A percentile compares a stretch with the other conserved stretches of the same genome.
phyloP scores from a whole-genome alignment of 23 tunicate species.

The Ascidia mentula region DNA sequence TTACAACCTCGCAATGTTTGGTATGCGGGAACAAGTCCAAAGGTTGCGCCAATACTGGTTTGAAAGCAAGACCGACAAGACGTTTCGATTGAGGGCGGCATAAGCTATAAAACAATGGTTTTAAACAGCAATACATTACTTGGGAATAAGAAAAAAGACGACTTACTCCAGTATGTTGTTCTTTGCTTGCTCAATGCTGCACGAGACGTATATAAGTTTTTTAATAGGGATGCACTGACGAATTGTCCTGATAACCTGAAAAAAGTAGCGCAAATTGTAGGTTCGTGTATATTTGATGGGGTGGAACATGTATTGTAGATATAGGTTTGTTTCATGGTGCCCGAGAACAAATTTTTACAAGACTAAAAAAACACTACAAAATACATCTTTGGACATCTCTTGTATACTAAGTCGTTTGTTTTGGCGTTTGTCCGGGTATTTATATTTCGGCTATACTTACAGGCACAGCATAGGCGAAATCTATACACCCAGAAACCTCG shows the following conservation, averaged over 20 bases:
- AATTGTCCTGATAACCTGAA: conserved; percentile 70
- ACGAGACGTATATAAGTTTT: conserved; percentile 72
- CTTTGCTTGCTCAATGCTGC: conserved; percentile 70
- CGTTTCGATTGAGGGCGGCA: conserved; percentile 72
- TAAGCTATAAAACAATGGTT: conserved; percentile 23
- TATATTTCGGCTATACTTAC: no score
- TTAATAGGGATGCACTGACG: conserved; percentile 56
- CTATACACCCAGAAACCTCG: no score
- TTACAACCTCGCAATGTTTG: conserved; percentile 74
- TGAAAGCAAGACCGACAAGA: conserved; percentile 68
- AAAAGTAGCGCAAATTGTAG: conserved; percentile 16
- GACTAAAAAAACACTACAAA: no score
- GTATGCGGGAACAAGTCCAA: conserved; percentile 96
- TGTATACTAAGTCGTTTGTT: no score
- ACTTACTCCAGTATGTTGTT: conserved; percentile 85
- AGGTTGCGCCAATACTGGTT: conserved; percentile 71
- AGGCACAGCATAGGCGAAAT: no score
- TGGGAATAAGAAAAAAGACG: not conserved
- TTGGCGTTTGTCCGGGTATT: no score
- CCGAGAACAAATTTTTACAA: no score
- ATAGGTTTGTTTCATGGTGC: no score
- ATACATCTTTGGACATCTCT: no score
- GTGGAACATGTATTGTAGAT: no score
- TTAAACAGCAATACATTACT: not conserved
- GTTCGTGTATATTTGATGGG: no score